Evolutionary conservation across 2,888 invertebrate species (phyloP).

Genomic region (Nephrotoma appendiculata): DNA sequence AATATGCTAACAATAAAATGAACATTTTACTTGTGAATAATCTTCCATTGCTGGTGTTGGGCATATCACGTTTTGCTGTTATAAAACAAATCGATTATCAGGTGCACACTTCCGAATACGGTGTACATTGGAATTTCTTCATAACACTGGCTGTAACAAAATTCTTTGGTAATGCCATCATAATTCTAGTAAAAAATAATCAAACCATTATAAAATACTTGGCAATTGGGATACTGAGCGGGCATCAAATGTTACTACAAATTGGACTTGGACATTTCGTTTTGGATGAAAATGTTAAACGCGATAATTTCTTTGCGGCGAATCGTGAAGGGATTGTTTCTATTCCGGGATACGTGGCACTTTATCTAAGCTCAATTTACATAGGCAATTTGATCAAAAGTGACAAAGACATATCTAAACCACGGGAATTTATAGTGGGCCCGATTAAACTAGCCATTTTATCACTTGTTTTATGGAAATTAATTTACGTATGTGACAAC

Average conservation of each 20-base stretch:
- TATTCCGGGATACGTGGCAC: slow-evolving; percentile 64
- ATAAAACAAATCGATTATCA: slow-evolving; percentile 60
- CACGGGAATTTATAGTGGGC: slow-evolving; percentile 18
- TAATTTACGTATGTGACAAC: slow-evolving; percentile 34
- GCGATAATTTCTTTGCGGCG: slow-evolving; percentile 52
- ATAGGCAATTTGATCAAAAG: slow-evolving; percentile 39
- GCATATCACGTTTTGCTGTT: slow-evolving; percentile 44
- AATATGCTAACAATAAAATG: slow-evolving; percentile 14
- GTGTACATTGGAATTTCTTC: slow-evolving; percentile 97
- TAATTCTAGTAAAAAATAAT: slow-evolving; percentile 18
- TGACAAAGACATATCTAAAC: slow-evolving; percentile 22
- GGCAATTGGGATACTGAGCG: slow-evolving; percentile 38
- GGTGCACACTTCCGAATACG: slow-evolving; percentile 85
- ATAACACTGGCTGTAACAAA: slow-evolving; percentile 79
- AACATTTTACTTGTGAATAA: slow-evolving; percentile 21
- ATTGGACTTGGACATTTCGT: slow-evolving; percentile 56
- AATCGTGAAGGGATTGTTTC: slow-evolving; percentile 90
- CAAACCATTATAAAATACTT: slow-evolving; percentile 37
- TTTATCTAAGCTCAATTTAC: slow-evolving; percentile 63
- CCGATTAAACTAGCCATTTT: slow-evolving; percentile 17
- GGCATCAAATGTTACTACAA: slow-evolving; percentile 52
- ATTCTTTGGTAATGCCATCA: slow-evolving; percentile 44
- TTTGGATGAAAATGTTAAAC: slow-evolving; percentile 37
- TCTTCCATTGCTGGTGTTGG: slow-evolving; percentile 39
- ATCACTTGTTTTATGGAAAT: slow-evolving; percentile 29